phyloP scores from a whole-genome alignment of 2,888 invertebrate genomes.

The Mesopsocus fuscifrons region DNA sequence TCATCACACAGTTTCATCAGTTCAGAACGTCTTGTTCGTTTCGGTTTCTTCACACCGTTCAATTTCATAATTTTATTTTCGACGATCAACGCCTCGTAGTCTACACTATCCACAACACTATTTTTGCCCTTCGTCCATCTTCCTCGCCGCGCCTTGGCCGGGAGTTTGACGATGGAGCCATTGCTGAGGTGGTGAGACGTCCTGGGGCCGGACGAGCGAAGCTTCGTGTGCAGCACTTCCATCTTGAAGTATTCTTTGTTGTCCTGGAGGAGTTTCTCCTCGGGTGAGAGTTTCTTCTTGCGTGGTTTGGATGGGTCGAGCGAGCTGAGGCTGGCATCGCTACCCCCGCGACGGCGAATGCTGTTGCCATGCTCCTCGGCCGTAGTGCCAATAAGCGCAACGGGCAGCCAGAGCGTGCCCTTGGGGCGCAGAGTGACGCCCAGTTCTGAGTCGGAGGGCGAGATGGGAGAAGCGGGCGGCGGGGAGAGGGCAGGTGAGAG shows the following conservation, averaged over 20 bases:
- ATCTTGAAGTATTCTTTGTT: slow-evolving; percentile 47
- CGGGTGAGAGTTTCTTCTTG: slow-evolving; percentile 27
- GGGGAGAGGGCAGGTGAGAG: slow-evolving; percentile 13
- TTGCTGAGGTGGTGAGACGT: slow-evolving; percentile 16
- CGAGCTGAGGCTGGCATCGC: neutral
- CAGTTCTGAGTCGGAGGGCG: neutral
- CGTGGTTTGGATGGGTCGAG: neutral
- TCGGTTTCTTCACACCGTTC: slow-evolving; percentile 9
- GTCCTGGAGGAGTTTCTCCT: slow-evolving; percentile 33
- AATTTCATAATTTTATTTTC: slow-evolving; percentile 6
- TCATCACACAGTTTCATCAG: slow-evolving; percentile 59
- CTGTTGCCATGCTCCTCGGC: slow-evolving; percentile 6
- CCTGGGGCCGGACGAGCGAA: slow-evolving; percentile 31
- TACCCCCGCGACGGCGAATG: neutral
- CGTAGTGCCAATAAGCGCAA: neutral
- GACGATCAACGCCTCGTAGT: neutral
- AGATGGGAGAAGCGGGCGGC: neutral
- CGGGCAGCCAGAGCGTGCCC: neutral
- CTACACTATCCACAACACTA: slow-evolving; percentile 17
- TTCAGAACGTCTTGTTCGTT: slow-evolving; percentile 26
- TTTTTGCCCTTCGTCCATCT: slow-evolving; percentile 21
- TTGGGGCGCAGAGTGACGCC: slow-evolving; percentile 5
- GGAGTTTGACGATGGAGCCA: slow-evolving; percentile 21
- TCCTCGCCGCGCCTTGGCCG: slow-evolving; percentile 19
- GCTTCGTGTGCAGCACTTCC: slow-evolving; percentile 46